phyloP scores from a whole-genome alignment of 2,113 vertebrate genomes.

The Cairina moschata region DNA sequence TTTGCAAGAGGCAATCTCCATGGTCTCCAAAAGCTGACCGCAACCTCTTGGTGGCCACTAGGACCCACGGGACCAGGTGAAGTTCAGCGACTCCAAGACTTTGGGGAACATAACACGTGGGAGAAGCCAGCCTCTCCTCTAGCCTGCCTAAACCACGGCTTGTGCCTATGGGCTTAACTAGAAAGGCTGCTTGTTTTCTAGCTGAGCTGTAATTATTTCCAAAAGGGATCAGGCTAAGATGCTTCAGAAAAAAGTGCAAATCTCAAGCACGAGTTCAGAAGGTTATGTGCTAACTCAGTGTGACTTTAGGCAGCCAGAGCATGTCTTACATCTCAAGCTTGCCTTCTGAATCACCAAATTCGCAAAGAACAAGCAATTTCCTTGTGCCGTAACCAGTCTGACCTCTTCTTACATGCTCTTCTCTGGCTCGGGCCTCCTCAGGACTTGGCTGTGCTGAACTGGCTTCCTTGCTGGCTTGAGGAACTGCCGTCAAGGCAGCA shows the following conservation, averaged over 20 bases:
- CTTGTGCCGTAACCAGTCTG: neutral
- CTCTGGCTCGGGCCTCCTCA: neutral
- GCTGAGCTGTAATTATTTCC: neutral
- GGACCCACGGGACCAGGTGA: rapidly evolving
- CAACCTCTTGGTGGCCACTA: rapidly evolving
- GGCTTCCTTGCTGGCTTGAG: slow-evolving; percentile 25
- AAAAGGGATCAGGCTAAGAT: neutral
- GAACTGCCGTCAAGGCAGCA: slow-evolving; percentile 37
- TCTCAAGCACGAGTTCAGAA: neutral
- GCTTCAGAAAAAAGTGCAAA: neutral
- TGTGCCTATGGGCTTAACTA: rapidly evolving
- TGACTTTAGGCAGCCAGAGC: rapidly evolving
- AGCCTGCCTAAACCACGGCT: neutral
- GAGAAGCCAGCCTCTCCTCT: neutral
- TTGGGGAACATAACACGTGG: neutral
- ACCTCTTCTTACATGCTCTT: neutral
- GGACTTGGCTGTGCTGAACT: neutral
- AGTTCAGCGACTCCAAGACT: neutral
- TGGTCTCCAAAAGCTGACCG: neutral
- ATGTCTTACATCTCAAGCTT: neutral
- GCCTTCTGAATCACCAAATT: rapidly evolving
- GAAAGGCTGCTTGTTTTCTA: neutral
- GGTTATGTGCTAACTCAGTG: neutral
- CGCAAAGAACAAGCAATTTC: rapidly evolving
- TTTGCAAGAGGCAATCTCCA: neutral